Conservation (phyloP, 1,140 invertebrate genomes). For the Tetragonula clypearis region DNA sequence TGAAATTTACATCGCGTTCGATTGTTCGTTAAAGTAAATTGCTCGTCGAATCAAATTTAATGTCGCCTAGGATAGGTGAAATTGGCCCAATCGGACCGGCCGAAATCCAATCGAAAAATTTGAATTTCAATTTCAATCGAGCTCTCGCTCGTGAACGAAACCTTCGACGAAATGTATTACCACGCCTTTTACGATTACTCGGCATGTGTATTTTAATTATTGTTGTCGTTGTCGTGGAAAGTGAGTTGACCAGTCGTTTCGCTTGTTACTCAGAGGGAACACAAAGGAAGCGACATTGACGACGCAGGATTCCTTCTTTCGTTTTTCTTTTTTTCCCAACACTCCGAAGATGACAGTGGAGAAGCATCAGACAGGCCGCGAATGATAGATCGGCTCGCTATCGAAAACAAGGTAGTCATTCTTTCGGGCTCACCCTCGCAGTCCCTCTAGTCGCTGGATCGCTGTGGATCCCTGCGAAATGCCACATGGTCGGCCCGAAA, state of each 20-base stretch:
- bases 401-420: conserved; percentile 62
- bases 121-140: not conserved
- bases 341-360: conserved; percentile 9
- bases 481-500: conserved; percentile 40
- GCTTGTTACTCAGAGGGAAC: too few species aligned
- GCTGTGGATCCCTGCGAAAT: conserved; percentile 37
- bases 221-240: not conserved
- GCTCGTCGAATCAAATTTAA: conserved; percentile 17
- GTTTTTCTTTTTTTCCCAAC: too few species aligned
- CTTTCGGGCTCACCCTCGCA: conserved; percentile 36
- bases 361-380: conserved; percentile 32
- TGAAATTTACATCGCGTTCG: conserved; percentile 22
- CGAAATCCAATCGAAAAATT: not conserved
- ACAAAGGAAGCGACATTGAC: not conserved
- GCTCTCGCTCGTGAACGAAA: not conserved
- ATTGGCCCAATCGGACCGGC: not conserved
- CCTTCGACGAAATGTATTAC: not conserved
- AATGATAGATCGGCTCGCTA: conserved; percentile 61
- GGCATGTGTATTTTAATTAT: not conserved
- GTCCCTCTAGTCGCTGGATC: conserved; percentile 5
- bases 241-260: not conserved
- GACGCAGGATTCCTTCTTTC: not conserved
- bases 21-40: conserved; percentile 43
- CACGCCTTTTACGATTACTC: not conserved
- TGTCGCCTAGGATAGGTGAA: not conserved